phyloP scores from a whole-genome alignment of 2,888 invertebrate species.

The Temnothorax rugatulus region DNA sequence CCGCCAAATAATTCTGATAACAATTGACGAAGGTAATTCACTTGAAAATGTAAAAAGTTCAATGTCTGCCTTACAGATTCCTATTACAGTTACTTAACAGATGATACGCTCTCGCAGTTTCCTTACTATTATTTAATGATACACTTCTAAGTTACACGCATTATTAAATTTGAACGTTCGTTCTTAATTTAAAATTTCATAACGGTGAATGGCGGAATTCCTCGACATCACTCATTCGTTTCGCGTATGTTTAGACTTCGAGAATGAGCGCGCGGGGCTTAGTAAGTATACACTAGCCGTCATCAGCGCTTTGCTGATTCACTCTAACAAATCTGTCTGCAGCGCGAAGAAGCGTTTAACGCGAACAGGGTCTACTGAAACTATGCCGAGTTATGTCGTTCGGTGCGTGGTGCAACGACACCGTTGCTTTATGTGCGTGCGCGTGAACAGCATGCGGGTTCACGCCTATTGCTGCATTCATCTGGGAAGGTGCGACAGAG shows the following conservation, averaged over 20 bases:
- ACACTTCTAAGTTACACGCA: slow-evolving; percentile 5
- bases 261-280: not conserved
- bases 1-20: not conserved
- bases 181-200: slow-evolving; percentile 29
- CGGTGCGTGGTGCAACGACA: slow-evolving; percentile 27
- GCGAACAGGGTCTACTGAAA: slow-evolving; percentile 27
- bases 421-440: slow-evolving; percentile 37
- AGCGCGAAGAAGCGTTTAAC: not conserved
- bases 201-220: slow-evolving; percentile 32
- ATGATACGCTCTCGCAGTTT: not conserved
- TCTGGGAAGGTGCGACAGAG: slow-evolving; percentile 31
- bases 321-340: slow-evolving; percentile 28
- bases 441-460: slow-evolving; percentile 35
- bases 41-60: not conserved
- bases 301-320: slow-evolving; percentile 20
- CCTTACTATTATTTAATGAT: slow-evolving; percentile 18
- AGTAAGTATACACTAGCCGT: not conserved
- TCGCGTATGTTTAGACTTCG: slow-evolving; percentile 17
- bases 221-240: slow-evolving; percentile 12
- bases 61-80: not conserved
- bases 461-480: slow-evolving; percentile 34
- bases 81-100: slow-evolving; percentile 22
- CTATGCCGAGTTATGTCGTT: slow-evolving; percentile 16
- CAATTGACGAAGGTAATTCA: not conserved
- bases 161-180: slow-evolving; percentile 29